Evolutionary conservation across 2,797 vertebrate species (phyloP).

Genomic region (Pteronotus mesoamericanus): DNA sequence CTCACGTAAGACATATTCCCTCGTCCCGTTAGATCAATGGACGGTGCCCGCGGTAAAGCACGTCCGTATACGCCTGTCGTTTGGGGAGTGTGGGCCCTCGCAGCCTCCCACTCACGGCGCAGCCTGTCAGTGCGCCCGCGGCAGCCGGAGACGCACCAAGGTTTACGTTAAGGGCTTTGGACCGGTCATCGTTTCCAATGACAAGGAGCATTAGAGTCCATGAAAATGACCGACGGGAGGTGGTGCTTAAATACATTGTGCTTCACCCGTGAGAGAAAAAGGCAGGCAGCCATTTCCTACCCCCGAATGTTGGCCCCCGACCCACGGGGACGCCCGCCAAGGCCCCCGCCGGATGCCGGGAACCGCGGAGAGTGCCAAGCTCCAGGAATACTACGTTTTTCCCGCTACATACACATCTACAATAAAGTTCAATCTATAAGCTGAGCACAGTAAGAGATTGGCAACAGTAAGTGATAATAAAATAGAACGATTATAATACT

Average conservation of each 20-base stretch:
- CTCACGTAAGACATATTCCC: accelerated
- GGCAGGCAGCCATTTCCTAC: no score
- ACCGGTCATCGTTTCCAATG: no score
- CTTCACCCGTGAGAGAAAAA: neutral
- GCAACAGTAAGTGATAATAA: no score
- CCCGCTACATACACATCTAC: neutral
- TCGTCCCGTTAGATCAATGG: neutral
- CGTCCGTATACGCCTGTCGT: no score
- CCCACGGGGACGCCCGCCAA: neutral
- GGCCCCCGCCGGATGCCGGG: no score
- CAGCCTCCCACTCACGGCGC: accelerated
- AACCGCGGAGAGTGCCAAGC: neutral
- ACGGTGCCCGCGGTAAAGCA: neutral
- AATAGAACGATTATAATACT: neutral
- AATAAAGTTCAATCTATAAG: neutral
- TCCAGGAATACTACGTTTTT: neutral
- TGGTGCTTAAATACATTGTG: neutral
- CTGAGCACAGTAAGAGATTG: neutral
- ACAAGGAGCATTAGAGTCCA: neutral
- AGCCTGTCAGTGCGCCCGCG: no score
- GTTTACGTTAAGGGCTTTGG: neutral
- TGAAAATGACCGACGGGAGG: neutral
- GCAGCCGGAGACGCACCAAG: neutral
- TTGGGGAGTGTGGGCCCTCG: neutral
- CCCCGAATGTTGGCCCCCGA: neutral